Evolutionary conservation across 2,797 vertebrate genomes (phyloP), one percentile per base, ranked within the genome.

Genomic region (Psittacula derbiana): DNA sequence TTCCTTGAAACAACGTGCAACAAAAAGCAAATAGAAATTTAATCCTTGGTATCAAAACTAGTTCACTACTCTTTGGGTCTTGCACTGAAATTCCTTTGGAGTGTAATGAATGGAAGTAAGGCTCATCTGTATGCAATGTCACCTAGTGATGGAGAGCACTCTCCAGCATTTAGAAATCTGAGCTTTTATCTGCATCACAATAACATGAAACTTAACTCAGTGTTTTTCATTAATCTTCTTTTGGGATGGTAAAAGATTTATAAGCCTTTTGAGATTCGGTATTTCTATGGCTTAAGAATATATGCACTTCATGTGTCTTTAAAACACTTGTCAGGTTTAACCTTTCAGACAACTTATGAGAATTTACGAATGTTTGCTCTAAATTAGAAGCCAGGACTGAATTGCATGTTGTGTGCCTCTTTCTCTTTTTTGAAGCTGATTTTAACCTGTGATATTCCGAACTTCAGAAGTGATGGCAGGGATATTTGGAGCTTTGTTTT

Each of bases 181-280:
- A 69, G 88, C 71, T 95, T 96, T 92, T 96, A 79, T 94, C 69
- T 90, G 88, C 61, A 80, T 75, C 74, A 87, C 88, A 90, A 44
- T 90, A 80, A 24, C 40, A 13, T 69, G 88, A 74, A 94, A 88
- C 78, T 88, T 88, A 76, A 80, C 15, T 2, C 44, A 60, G 23
- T 86, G 44, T 80, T 90, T 79, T 89, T 64, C 82, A 65, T 94
- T 94, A 90, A 46, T 95, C 74, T 88, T 91, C 71, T 90, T 84
- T 81, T 71, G 52, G 43, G 21, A 21, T 81, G 46, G 19, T 57
- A 65, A 71, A 87, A 78, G 71, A 61, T 57, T 43, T 75, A 43
- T 52, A 75, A 93, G 49, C 66, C 74, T 92, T 94, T 58, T 50
- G 65, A 83, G 70, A 72, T 75, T 55, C 20, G 38, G 4, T 69